Percentiles rank a stretch among this genome's conserved stretches.
Conservation (phyloP, 1,140 invertebrate species). For the Dufourea novaeangliae region DNA sequence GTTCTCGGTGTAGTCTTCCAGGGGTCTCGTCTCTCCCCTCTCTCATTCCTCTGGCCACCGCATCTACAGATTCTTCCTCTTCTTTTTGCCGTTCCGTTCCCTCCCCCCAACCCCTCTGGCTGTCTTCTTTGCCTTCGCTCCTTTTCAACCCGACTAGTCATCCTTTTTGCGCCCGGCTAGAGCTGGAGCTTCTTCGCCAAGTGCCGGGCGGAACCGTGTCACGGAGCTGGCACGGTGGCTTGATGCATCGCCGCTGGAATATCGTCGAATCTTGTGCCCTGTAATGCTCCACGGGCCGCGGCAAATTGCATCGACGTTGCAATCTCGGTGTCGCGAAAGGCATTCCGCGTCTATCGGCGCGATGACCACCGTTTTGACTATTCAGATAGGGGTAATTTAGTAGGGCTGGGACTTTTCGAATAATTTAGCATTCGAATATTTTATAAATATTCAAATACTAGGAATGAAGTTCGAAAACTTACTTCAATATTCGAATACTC, state of each 20-base stretch:
- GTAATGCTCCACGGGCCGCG: constrained; percentile 18
- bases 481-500: too few relatives aligned
- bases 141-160: constrained; percentile 49
- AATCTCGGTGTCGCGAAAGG: background rate
- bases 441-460: too few relatives aligned
- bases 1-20: constrained; percentile 74
- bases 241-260: constrained; percentile 58
- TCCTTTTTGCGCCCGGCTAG: constrained; percentile 52
- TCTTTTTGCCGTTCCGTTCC: constrained; percentile 21
- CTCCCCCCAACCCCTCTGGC: background rate
- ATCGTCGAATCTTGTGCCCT: constrained; percentile 49
- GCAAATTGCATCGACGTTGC: constrained; percentile 23
- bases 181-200: constrained; percentile 52
- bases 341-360: too few relatives aligned
- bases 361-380: too few relatives aligned
- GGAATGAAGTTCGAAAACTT: too few relatives aligned
- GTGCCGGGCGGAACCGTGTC: constrained; percentile 56
- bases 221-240: constrained; percentile 54
- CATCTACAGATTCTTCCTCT: constrained; percentile 28
- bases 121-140: constrained; percentile 20
- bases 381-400: too few relatives aligned
- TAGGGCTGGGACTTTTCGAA: too few relatives aligned
- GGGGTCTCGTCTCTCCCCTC: background rate
- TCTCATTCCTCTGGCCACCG: constrained; percentile 38
- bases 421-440: too few relatives aligned